Evolutionary conservation across 1,140 invertebrate genomes (phyloP).

Genomic region (Nasonia vitripennis): DNA sequence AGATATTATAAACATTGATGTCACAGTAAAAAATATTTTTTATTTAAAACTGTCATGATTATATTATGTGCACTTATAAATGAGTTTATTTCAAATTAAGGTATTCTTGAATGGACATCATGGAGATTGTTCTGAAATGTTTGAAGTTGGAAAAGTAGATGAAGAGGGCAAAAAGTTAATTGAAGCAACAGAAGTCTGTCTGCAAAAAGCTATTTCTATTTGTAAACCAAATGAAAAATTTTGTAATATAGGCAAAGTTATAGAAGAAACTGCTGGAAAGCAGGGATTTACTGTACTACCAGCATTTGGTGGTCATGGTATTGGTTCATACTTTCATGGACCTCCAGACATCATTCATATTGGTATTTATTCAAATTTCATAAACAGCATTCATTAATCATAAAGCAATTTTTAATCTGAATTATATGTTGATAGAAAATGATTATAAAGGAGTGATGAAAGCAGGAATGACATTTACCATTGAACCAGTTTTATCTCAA

Average conservation of each 20-base stretch:
- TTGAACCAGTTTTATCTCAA: slow-evolving; percentile 91
- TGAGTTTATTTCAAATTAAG: slow-evolving; percentile 71
- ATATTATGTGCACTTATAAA: not conserved
- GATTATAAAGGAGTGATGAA: slow-evolving; percentile 84
- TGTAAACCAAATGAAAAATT: slow-evolving; percentile 87
- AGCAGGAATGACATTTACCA: slow-evolving; percentile 94
- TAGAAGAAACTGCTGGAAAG: slow-evolving; percentile 80
- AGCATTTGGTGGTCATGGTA: slow-evolving; percentile 93
- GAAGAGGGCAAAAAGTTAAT: slow-evolving; percentile 82
- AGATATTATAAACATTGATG: slow-evolving; percentile 94
- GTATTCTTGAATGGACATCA: slow-evolving; percentile 91
- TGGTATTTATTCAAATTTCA: slow-evolving; percentile 71
- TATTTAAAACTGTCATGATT: not conserved
- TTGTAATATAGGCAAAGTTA: slow-evolving; percentile 83
- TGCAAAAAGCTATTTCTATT: slow-evolving; percentile 83
- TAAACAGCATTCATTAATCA: not conserved
- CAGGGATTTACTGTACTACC: slow-evolving; percentile 83
- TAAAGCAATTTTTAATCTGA: not conserved
- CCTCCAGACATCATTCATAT: slow-evolving; percentile 91
- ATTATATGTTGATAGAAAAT: slow-evolving; percentile 78
- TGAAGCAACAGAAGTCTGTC: slow-evolving; percentile 81
- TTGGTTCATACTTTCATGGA: slow-evolving; percentile 94
- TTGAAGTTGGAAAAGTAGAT: slow-evolving; percentile 89
- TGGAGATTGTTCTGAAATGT: slow-evolving; percentile 95
- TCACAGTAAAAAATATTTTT: slow-evolving; percentile 82